These are phyloP conservation scores for Zosterops japonicus DNA, from an alignment of 2,113 vertebrate genomes.

Conservation along the genomic window DNA sequence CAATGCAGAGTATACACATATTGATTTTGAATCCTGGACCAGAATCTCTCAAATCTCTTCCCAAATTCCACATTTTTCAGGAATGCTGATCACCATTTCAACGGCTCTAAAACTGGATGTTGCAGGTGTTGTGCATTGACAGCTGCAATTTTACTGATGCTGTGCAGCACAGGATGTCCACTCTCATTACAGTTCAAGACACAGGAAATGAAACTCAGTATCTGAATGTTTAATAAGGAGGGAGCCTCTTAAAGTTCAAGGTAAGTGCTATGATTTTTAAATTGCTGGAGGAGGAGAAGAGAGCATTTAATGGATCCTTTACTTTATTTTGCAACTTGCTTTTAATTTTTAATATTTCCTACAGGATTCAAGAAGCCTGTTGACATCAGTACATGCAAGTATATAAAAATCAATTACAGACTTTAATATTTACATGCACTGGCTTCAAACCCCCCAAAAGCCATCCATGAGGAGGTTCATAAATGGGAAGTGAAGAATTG, in stretches of 20 bases:
- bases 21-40: background rate
- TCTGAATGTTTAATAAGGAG: background rate
- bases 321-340: background rate
- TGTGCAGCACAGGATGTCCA: constrained; percentile 24
- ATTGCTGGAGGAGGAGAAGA: background rate
- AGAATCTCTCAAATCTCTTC: background rate
- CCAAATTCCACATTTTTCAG: background rate
- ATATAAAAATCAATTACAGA: background rate
- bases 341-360: background rate
- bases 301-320: background rate
- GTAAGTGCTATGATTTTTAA: background rate
- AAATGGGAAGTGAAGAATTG: background rate
- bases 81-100: background rate
- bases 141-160: constrained; percentile 2
- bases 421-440: background rate
- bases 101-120: background rate
- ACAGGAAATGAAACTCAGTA: constrained; percentile 6
- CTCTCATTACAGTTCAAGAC: background rate
- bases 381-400: background rate
- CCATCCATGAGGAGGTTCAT: background rate
- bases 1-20: background rate
- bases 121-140: background rate
- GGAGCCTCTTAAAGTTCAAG: background rate
- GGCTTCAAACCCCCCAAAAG: background rate
- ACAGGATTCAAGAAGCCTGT: background rate